Evolutionary conservation across 1,140 invertebrate species (phyloP).

Genomic region (Ostrea edulis): DNA sequence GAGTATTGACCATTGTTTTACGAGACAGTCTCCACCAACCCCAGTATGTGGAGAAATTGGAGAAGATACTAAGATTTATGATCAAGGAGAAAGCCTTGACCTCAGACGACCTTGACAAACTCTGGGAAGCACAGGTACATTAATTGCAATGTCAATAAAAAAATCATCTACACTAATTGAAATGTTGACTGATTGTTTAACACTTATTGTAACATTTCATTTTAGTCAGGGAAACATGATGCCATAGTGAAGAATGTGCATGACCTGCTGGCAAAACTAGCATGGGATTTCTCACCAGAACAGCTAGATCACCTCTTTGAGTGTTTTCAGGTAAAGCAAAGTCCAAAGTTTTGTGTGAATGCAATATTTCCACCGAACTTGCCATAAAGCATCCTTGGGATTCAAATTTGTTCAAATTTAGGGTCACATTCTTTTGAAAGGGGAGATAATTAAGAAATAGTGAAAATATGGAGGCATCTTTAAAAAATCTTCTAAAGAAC

Average conservation of each 20-base stretch:
- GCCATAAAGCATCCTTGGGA: too few species aligned
- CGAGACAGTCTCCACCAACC: slow-evolving; percentile 97
- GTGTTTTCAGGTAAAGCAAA: slow-evolving; percentile 91
- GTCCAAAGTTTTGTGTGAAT: background rate
- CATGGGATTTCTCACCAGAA: slow-evolving; percentile 98
- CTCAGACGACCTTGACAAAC: slow-evolving; percentile 93
- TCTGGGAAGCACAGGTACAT: slow-evolving; percentile 94
- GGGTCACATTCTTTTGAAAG: too few species aligned
- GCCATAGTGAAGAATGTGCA: slow-evolving; percentile 89
- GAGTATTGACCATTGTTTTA: slow-evolving; percentile 96
- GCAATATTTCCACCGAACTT: background rate
- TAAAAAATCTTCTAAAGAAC: too few species aligned
- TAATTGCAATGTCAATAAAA: too few species aligned
- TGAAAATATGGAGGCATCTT: too few species aligned
- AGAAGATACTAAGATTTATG: slow-evolving; percentile 97
- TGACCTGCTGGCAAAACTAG: slow-evolving; percentile 96
- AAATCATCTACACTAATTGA: background rate
- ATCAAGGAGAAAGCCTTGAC: slow-evolving; percentile 97
- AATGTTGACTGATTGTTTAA: background rate
- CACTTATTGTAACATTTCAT: slow-evolving; percentile 18
- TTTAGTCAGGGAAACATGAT: slow-evolving; percentile 79
- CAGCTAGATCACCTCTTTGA: slow-evolving; percentile 98
- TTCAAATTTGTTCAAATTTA: too few species aligned
- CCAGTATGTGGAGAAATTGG: slow-evolving; percentile 96
- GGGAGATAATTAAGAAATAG: too few species aligned